Evolutionary conservation across 1,140 invertebrate species (phyloP), one percentile per base, ranked within the genome.

Genomic region (Trichonephila clavata): DNA sequence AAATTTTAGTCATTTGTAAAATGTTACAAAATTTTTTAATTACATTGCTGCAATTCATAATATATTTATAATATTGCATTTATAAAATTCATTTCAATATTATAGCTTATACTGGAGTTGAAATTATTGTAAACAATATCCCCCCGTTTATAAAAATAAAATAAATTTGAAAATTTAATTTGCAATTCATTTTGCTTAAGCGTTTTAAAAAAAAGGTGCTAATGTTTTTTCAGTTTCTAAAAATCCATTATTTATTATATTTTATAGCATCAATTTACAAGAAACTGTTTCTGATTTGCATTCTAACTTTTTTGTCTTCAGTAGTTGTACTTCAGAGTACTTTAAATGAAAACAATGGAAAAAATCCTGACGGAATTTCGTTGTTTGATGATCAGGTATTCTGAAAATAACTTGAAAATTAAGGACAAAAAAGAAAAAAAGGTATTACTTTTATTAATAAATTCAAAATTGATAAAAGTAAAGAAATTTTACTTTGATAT

Each of bases 331-430:
- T 59, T 16, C 43, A 7, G 50, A 88, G 61, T 80, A 43, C 63
- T 57, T 24, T 71, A 65, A 61, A 81, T 93, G 92, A 93, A 87
- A 20, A 63, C 83, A 86, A 81, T 50, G 92, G 65, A 87, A 86
- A 21, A 93, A 93, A 93, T 93, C 92, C 43, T 57, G 32, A 43
- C 39, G 84, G 92, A 87, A 43, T 43, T 93, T 88, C 86, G 39
- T 93, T 87, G 84, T 87, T 50, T 59, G 92, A 93, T 87, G 92
- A 27, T 6, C 10, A 24, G 4, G 60, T 43, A 87, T 65, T 63
- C 61, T 39, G 20, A 43, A 57, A 21, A 32, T 57, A 59, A 21
- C 20, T 39, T 32, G 21, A 68, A 77, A 77, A 16, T 39, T 39
- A 18, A 18, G 21, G 50, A 50, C 50, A 50, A 50, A 50, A 13